Evolutionary conservation across 2,888 invertebrate species (phyloP).

Genomic region (Actias luna): DNA sequence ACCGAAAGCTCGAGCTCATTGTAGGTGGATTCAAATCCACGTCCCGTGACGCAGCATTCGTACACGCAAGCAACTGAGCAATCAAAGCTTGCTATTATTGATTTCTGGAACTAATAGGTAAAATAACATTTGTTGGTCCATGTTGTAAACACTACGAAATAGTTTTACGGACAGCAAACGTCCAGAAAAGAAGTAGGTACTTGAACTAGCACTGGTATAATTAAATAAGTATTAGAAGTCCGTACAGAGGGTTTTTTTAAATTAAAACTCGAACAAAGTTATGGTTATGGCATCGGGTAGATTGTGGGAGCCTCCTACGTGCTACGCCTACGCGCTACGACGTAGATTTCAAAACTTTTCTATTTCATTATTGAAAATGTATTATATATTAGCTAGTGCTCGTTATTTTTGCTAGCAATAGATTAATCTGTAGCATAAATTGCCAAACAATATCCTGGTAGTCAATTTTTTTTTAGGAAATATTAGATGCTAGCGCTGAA

Average conservation of each 20-base stretch:
- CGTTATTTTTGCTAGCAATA: background rate
- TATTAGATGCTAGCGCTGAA: too few relatives aligned
- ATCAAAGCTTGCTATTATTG: too few relatives aligned
- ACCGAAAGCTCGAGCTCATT: too few relatives aligned
- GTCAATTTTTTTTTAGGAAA: too few relatives aligned
- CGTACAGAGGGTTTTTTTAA: background rate
- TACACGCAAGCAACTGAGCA: too few relatives aligned
- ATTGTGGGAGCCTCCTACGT: constrained; percentile 51
- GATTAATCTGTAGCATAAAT: background rate
- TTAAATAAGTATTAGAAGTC: constrained; percentile 7
- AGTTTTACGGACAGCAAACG: background rate
- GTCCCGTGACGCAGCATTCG: too few relatives aligned
- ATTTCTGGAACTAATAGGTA: too few relatives aligned
- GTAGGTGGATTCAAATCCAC: too few relatives aligned
- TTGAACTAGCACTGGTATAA: background rate
- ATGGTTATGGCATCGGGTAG: constrained; percentile 24
- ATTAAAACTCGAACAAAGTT: constrained; percentile 2
- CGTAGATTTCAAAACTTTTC: constrained; percentile 33
- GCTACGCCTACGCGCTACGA: constrained; percentile 49
- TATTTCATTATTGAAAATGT: constrained; percentile 29
- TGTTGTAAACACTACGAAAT: too few relatives aligned
- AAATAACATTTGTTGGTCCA: too few relatives aligned
- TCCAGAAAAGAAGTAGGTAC: background rate
- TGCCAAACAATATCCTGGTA: too few relatives aligned
- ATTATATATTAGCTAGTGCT: background rate